Conservation (phyloP, 2,113 vertebrate species). For the Mustela lutreola region DNA sequence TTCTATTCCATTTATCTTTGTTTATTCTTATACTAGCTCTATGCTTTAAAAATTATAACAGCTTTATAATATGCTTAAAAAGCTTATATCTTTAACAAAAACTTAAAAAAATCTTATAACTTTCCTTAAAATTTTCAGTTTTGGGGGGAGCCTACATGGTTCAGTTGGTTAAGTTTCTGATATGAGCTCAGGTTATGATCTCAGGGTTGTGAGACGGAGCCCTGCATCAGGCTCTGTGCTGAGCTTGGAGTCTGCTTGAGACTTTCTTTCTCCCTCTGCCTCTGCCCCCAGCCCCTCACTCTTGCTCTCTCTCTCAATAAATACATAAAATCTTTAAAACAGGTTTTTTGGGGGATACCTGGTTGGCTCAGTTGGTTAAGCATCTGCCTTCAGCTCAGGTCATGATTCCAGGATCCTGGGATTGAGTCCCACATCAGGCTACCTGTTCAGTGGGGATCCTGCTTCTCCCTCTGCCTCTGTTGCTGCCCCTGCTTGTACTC, state of each 20-base stretch:
- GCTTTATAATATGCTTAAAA: constrained; percentile 1
- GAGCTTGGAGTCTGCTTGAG: not conserved
- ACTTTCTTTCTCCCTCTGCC: not conserved
- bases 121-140: not conserved
- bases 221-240: not conserved
- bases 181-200: not conserved
- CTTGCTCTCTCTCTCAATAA: not conserved
- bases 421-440: not conserved
- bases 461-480: not conserved
- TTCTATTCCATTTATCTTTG: not conserved
- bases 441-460: not conserved
- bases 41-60: constrained; percentile 16
- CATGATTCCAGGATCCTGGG: not conserved
- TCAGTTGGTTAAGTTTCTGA: not conserved
- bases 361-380: not conserved
- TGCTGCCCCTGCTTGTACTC: not conserved
- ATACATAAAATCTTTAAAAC: not conserved
- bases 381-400: not conserved
- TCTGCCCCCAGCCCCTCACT: not conserved
- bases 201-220: not conserved
- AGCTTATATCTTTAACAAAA: not conserved
- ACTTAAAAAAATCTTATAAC: not conserved
- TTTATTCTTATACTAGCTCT: not conserved
- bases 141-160: not conserved
- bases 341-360: not conserved